A percentile compares a stretch with the other conserved stretches of the same genome.
phyloP scores from a whole-genome alignment of 1,140 invertebrate genomes.

The Grapholita molesta region DNA sequence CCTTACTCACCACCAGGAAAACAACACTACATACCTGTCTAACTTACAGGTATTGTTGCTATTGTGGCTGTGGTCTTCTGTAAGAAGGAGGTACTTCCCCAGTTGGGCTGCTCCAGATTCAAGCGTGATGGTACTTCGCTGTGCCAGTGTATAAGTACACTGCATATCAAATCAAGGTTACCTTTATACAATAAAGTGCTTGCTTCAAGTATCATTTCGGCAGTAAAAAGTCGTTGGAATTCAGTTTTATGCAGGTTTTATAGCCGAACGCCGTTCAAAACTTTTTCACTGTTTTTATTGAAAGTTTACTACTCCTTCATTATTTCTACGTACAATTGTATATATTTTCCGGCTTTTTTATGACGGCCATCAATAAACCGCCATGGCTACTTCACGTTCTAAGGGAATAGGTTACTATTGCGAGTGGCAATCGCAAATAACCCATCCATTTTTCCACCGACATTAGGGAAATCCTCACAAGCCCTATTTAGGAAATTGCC shows the following conservation, averaged over 20 bases:
- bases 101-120: too few relatives aligned
- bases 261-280: neutral
- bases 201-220: too few relatives aligned
- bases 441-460: constrained; percentile 50
- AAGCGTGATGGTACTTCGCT: too few relatives aligned
- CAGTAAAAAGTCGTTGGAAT: too few relatives aligned
- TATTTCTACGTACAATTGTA: neutral
- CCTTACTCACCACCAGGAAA: too few relatives aligned
- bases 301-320: too few relatives aligned
- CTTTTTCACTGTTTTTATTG: neutral
- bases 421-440: constrained; percentile 36
- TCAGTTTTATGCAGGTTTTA: neutral
- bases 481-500: constrained; percentile 65
- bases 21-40: too few relatives aligned
- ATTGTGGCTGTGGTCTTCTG: too few relatives aligned
- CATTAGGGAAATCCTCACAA: constrained; percentile 62
- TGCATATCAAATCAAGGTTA: too few relatives aligned
- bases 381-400: neutral
- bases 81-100: too few relatives aligned
- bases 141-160: too few relatives aligned
- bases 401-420: constrained; percentile 23
- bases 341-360: neutral
- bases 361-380: neutral
- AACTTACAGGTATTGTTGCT: too few relatives aligned
- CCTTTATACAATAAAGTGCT: neutral